Evolutionary conservation across 2,888 invertebrate species (phyloP), one percentile per base, ranked within the genome.

Genomic region (Mythimna pallens): DNA sequence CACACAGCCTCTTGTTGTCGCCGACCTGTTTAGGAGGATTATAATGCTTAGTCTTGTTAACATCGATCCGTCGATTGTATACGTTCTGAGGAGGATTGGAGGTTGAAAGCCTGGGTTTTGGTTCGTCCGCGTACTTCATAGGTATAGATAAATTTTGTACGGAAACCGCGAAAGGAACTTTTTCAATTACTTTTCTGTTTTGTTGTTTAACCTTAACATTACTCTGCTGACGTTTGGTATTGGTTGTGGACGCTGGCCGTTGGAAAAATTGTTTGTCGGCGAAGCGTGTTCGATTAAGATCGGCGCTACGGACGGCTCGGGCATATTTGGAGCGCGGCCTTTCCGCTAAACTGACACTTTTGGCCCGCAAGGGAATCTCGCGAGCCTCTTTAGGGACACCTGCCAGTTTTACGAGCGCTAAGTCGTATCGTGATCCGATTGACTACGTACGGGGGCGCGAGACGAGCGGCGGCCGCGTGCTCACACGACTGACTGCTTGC

Each of bases 1-100:
- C 90, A 86, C 95, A 95, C 94, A 94, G 93, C 94, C 94, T 95
- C 95, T 92, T 94, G 91, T 92, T 92, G 87, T 93, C 93, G 90
- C 91, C 89, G 91, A 94, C 96, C 95, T 95, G 95, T 95, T 93
- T 94, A 87, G 92, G 89, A 89, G 91, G 91, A 94, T 94, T 93
- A 94, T 83, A 91, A 87, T 81, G 88, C 89, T 95, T 95, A 93
- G 93, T 92, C 91, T 90, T 94, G 89, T 92, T 93, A 92, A 89
- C 88, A 89, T 91, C 91, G 89, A 89, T 86, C 86, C 86, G 87
- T 61, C 80, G 85, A 78, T 89, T 89, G 85, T 79, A 78, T 82
- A 87, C 80, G 82, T 87, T 89, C 76, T 87, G 86, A 78, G 87
- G 76, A 76, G 84, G 87, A 87, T 92, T 93, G 89, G 94, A 94